These are phyloP conservation scores for Polyommatus icarus DNA, from an alignment of 2,888 invertebrate genomes.

Conservation along the genomic window DNA sequence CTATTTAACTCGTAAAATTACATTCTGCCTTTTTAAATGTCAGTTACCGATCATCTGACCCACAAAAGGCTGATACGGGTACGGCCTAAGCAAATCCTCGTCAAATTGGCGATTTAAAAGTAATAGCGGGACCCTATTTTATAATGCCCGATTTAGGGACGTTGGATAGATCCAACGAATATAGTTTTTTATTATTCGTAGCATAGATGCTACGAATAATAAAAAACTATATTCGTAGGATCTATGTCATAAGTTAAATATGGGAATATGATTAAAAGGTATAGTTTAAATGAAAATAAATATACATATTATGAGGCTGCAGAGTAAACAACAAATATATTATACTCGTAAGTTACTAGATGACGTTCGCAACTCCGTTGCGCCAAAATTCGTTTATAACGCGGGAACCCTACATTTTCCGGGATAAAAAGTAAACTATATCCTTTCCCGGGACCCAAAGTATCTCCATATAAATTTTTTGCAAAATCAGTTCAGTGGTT, in stretches of 20 bases:
- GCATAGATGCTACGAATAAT: too few relatives aligned
- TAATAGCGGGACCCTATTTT: not conserved
- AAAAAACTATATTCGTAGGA: too few relatives aligned
- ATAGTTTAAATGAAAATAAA: not conserved
- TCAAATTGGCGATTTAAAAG: slow-evolving; percentile 12
- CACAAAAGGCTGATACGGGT: slow-evolving; percentile 11
- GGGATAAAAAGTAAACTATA: too few relatives aligned
- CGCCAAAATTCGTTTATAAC: too few relatives aligned
- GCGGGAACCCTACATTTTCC: too few relatives aligned
- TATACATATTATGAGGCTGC: not conserved
- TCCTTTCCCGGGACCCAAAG: too few relatives aligned
- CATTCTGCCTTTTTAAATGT: not conserved
- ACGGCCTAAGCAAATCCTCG: slow-evolving; percentile 12
- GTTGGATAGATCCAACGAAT: too few relatives aligned
- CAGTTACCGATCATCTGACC: not conserved
- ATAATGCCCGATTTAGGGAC: not conserved
- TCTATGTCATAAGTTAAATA: not conserved
- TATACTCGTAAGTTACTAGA: too few relatives aligned
- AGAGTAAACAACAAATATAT: not conserved
- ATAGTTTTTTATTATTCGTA: too few relatives aligned
- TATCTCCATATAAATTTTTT: too few relatives aligned
- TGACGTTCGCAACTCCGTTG: too few relatives aligned
- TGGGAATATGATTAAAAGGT: not conserved
- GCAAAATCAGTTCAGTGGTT: too few relatives aligned
- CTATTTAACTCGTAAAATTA: not conserved